Base-by-base conservation (phyloP, 2,113 vertebrate genomes). In the Halichoeres trimaculatus region DNA sequence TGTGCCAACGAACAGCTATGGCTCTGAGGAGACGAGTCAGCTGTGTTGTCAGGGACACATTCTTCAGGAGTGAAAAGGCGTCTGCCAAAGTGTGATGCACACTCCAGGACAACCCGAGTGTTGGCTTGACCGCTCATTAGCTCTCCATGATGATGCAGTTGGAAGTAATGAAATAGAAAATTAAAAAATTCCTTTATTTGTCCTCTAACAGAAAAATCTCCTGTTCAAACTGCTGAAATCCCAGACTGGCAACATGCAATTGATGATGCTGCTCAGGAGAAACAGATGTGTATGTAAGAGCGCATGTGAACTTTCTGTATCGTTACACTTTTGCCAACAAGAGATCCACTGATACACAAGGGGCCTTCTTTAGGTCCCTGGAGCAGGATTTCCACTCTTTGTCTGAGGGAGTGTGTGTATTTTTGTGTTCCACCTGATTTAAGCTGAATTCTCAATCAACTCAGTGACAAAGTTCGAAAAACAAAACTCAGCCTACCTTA, bases 1-100 rank as follows among this genome's bases (percentile, higher is more conserved):
- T 24, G 66, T 62, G 76, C 76, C 75, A 86, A 62, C 20, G 58
- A 82, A 82, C 60, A 75, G 45, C 26, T 54, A 77, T 60, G 79
- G 69, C 85, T 78, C 71, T 70, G 52, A 72, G 78, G 72, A 67
- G 60, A 35, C 14, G 54, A 57, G 75, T 66, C 67, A 76, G 40
- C 60, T 53, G 54, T 56, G 55, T 58, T 65, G 67, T 78, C 70
- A 52, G 70, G 72, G 58, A 62, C 70, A 70, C 47, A 54, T 80
- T 74, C 43, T 34, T 80, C 71, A 68, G 52, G 36, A 58, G 38
- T 0, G 56, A 23, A 68, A 41, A 64, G 35, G 70, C 51, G 59
- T 68, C 61, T 77, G 60, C 48, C 54, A 77, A 51, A 63, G 36
- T 65, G 55, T 48, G 3, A 19, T 36, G 11, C 40, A 47, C 59